A percentile compares a stretch with the other conserved stretches of the same genome.
Conservation (phyloP, 2,113 vertebrate species). For the Crotalus viridis region DNA sequence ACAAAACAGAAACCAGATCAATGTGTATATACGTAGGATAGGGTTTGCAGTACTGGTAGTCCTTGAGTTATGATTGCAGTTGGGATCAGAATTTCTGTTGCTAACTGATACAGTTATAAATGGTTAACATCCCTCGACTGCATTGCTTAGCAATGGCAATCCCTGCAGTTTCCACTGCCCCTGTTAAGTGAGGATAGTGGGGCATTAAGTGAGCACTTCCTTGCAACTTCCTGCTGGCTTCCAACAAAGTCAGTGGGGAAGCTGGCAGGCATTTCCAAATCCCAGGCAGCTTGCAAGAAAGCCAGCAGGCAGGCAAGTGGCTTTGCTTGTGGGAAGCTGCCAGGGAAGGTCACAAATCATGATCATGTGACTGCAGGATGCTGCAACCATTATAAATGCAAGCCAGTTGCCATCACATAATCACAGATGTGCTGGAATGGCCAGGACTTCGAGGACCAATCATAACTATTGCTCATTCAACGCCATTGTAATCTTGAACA, state of each 20-base stretch:
- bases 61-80: not conserved
- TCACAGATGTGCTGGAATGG: not conserved
- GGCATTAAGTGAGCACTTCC: not conserved
- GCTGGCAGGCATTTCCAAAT: not conserved
- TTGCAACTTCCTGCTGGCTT: not conserved
- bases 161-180: not conserved
- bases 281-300: not conserved
- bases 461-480: not conserved
- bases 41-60: not conserved
- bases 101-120: not conserved
- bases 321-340: not conserved
- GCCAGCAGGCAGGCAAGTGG: not conserved
- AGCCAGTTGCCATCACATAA: not conserved
- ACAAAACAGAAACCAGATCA: not conserved
- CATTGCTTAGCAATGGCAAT: not conserved
- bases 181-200: not conserved
- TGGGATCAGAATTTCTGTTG: not conserved
- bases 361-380: not conserved
- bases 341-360: not conserved
- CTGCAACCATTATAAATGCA: not conserved
- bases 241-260: not conserved
- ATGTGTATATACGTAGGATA: not conserved
- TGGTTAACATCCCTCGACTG: not conserved
- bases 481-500: not conserved
- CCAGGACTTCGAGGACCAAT: not conserved